A percentile compares a stretch with the other conserved stretches of the same genome.
Conservation (phyloP, 2,888 invertebrate genomes). For the Merodon equestris region DNA sequence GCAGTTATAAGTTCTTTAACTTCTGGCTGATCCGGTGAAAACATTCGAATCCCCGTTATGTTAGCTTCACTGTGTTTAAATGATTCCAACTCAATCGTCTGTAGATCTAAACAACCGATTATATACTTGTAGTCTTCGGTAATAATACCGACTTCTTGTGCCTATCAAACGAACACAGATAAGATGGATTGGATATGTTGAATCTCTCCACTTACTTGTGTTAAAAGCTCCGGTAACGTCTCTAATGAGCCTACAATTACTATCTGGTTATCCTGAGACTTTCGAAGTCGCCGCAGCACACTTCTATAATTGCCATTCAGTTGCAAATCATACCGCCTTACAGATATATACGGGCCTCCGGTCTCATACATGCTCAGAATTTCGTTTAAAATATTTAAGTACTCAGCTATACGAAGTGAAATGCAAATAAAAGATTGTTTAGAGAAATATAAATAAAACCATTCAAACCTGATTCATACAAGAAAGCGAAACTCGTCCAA, state of each 20-base stretch:
- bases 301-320: conserved; percentile 84
- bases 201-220: conserved; percentile 72
- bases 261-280: conserved; percentile 84
- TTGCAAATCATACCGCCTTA: conserved; percentile 84
- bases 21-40: conserved; percentile 81
- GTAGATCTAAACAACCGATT: conserved; percentile 88
- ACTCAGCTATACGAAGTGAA: too few relatives aligned
- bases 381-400: conserved; percentile 85
- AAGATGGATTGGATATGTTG: too few relatives aligned
- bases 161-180: conserved; percentile 81
- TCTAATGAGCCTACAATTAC: conserved; percentile 85
- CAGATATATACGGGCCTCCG: conserved; percentile 81
- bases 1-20: conserved; percentile 78
- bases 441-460: not conserved
- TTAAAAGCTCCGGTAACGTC: conserved; percentile 81
- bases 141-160: conserved; percentile 97
- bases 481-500: conserved; percentile 92
- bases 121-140: conserved; percentile 93
- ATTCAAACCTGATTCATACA: conserved; percentile 79
- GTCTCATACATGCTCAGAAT: conserved; percentile 84
- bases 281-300: conserved; percentile 85
- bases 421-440: too few relatives aligned
- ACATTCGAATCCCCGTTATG: conserved; percentile 86
- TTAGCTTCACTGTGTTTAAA: conserved; percentile 90
- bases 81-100: conserved; percentile 83